phyloP scores from a whole-genome alignment of 2,113 vertebrate species.

The Rallus limicola region DNA sequence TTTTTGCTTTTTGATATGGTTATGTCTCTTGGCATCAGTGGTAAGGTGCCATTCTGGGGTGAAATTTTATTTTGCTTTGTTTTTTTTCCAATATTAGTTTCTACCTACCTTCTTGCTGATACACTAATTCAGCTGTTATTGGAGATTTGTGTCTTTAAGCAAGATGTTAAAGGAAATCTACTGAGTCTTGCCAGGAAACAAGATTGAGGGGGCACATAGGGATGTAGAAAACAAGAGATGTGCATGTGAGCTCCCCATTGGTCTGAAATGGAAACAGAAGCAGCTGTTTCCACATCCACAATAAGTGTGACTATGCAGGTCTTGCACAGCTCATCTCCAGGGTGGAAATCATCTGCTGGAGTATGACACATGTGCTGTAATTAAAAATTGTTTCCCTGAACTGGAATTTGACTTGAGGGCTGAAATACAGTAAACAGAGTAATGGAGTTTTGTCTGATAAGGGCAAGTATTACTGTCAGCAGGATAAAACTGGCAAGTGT shows the following conservation, averaged over 20 bases:
- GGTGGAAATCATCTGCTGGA: not conserved
- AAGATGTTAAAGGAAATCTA: not conserved
- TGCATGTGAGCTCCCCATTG: not conserved
- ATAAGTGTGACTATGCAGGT: not conserved
- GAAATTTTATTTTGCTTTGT: not conserved
- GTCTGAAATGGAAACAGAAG: not conserved
- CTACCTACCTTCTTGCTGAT: not conserved
- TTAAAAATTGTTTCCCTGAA: not conserved
- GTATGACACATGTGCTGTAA: not conserved
- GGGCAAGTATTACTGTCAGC: not conserved
- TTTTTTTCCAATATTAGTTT: not conserved
- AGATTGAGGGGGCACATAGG: not conserved
- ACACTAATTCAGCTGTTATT: fast-evolving
- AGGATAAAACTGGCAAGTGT: not conserved
- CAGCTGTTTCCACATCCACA: not conserved
- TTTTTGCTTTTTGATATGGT: not conserved
- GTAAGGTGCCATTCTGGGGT: not conserved
- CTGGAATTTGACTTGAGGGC: not conserved
- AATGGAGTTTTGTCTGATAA: not conserved
- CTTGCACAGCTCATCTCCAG: not conserved
- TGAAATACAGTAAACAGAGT: not conserved
- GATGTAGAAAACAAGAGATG: not conserved
- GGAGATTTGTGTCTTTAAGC: not conserved
- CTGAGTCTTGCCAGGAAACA: not conserved
- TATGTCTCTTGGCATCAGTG: not conserved